A percentile compares a stretch with the other conserved stretches of the same genome.
These are phyloP conservation scores for Apamea monoglypha DNA, from an alignment of 2,888 invertebrate species.

Conservation along the genomic window DNA sequence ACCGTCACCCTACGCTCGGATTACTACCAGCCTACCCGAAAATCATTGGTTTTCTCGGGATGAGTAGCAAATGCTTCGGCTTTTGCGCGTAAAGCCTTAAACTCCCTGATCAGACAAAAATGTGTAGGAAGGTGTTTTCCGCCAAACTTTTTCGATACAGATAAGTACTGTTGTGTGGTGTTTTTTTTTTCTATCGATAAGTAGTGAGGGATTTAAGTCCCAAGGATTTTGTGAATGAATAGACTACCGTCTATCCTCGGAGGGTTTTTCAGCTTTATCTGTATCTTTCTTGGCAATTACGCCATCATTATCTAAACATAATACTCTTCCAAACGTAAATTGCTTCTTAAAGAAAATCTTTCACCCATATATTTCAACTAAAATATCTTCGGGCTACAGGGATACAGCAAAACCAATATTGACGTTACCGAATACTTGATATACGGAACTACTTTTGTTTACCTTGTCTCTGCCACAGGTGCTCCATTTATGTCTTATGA, in stretches of 20 bases:
- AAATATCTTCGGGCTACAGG: not conserved
- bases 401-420: slow-evolving; percentile 38
- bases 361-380: slow-evolving; percentile 3
- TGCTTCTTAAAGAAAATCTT: not conserved
- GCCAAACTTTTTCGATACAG: slow-evolving; percentile 31
- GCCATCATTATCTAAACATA: not conserved
- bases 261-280: not conserved
- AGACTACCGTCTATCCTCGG: not conserved
- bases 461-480: slow-evolving; percentile 45
- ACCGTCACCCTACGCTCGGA: slow-evolving; percentile 64
- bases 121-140: not conserved
- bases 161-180: not conserved
- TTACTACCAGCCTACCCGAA: slow-evolving; percentile 45
- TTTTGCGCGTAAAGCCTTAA: slow-evolving; percentile 26
- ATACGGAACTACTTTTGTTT: slow-evolving; percentile 44
- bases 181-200: not conserved
- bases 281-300: not conserved
- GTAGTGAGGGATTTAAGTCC: not conserved
- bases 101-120: slow-evolving; percentile 37
- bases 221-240: not conserved
- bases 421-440: slow-evolving; percentile 38
- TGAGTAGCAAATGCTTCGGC: slow-evolving; percentile 18
- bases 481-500: slow-evolving; percentile 45
- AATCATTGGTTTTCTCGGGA: slow-evolving; percentile 48
- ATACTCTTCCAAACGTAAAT: not conserved